These are phyloP conservation scores for Theonella swinhoei DNA, from an alignment of 37 sponge, comb jelly and placozoan genomes.

Conservation along the genomic window DNA sequence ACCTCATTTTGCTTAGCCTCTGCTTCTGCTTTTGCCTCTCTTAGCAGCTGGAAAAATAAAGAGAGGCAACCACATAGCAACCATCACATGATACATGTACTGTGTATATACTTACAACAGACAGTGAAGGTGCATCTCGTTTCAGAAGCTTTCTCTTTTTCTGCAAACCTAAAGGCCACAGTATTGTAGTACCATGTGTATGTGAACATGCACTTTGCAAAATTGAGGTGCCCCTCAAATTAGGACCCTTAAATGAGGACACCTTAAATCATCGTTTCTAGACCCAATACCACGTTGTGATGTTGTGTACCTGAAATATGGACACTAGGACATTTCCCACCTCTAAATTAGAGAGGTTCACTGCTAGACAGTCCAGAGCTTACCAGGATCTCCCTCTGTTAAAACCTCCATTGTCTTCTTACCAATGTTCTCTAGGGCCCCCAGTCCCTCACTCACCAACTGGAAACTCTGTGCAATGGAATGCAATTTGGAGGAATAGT, in stretches of 20 bases:
- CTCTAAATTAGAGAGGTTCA: too few species aligned
- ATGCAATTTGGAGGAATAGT: too few species aligned
- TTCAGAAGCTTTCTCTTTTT: constrained; percentile 67
- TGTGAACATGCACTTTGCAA: too few species aligned
- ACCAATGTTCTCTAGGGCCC: constrained; percentile 86
- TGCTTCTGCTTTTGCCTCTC: constrained; percentile 71
- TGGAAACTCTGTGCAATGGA: constrained; percentile 43
- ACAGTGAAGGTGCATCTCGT: constrained; percentile 43
- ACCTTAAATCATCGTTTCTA: too few species aligned
- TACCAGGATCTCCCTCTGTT: constrained; percentile 92
- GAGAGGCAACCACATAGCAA: neutral
- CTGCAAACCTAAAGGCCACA: constrained; percentile 37
- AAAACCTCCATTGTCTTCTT: constrained; percentile 90
- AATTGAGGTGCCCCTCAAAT: too few species aligned
- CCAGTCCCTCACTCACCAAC: constrained; percentile 78
- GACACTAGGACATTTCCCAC: too few species aligned
- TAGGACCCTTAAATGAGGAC: too few species aligned
- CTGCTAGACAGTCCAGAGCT: too few species aligned
- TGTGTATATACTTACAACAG: constrained; percentile 35
- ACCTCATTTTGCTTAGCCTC: constrained; percentile 43
- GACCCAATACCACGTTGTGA: too few species aligned
- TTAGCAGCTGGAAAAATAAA: constrained; percentile 40
- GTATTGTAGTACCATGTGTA: neutral
- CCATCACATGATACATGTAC: neutral
- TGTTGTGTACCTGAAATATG: too few species aligned